Evolutionary conservation across 1,140 invertebrate genomes (phyloP).

Genomic region (Acromyrmex echinatior): DNA sequence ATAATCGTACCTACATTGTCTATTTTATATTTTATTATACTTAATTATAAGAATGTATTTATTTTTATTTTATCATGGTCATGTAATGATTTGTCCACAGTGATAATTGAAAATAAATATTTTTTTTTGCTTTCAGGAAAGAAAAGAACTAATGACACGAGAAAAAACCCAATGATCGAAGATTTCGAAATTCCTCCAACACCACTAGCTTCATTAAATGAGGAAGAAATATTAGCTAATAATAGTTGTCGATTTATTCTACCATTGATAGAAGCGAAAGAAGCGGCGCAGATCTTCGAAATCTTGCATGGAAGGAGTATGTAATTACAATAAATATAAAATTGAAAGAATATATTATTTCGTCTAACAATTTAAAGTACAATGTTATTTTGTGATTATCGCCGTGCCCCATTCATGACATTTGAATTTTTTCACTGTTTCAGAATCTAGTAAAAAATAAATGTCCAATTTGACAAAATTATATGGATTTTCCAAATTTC

Average conservation of each 20-base stretch:
- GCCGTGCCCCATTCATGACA: conserved; percentile 82
- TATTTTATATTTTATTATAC: not conserved
- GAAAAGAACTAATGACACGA: not conserved
- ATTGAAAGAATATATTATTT: conserved; percentile 53
- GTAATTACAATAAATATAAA: not conserved
- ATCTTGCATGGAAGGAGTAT: not conserved
- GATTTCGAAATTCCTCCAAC: not conserved
- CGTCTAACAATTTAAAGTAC: conserved; percentile 13
- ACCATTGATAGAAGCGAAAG: conserved; percentile 72
- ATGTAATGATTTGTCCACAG: not conserved
- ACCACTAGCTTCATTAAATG: conserved; percentile 44
- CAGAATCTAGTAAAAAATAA: conserved; percentile 35
- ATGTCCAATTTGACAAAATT: conserved; percentile 78
- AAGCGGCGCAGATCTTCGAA: conserved; percentile 46
- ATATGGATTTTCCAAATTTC: conserved; percentile 48
- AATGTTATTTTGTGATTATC: conserved; percentile 60
- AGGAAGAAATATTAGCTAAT: conserved; percentile 58
- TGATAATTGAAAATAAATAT: not conserved
- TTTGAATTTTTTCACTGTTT: conserved; percentile 78
- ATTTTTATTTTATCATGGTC: not conserved
- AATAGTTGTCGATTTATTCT: conserved; percentile 71
- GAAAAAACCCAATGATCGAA: not conserved
- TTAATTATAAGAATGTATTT: conserved; percentile 9
- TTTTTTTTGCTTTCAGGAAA: conserved; percentile 39
- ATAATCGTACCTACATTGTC: not conserved